Evolutionary conservation across 2,888 invertebrate species (phyloP).

Genomic region (Mimas tiliae): DNA sequence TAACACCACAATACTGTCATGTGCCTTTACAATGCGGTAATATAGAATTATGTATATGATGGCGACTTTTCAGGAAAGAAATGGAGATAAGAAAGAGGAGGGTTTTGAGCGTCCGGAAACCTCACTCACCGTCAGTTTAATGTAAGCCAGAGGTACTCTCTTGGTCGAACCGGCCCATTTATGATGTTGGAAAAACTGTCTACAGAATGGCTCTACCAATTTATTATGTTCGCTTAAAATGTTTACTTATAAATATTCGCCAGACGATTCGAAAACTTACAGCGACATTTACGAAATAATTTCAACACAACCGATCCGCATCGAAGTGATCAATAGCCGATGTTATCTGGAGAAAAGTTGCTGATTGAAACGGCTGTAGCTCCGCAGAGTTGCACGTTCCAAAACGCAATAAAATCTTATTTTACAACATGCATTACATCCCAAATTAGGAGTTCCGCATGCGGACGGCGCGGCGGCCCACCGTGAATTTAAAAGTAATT

Average conservation of each 20-base stretch:
- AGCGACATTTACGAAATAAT: neutral
- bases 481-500: conserved; percentile 76
- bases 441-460: conserved; percentile 55
- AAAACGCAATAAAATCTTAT: conserved; percentile 40
- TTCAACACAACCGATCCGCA: conserved; percentile 1
- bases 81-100: too few relatives aligned
- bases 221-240: too few relatives aligned
- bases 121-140: too few relatives aligned
- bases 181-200: too few relatives aligned
- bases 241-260: neutral
- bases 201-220: too few relatives aligned
- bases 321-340: conserved; percentile 10
- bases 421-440: conserved; percentile 47
- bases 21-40: too few relatives aligned
- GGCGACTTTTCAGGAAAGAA: too few relatives aligned
- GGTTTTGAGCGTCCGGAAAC: too few relatives aligned
- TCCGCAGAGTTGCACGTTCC: conserved; percentile 18
- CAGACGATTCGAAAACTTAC: neutral
- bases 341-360: conserved; percentile 10
- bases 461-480: conserved; percentile 51
- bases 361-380: neutral
- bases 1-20: too few relatives aligned
- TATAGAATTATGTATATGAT: too few relatives aligned
- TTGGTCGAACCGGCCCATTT: too few relatives aligned
- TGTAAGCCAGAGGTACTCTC: too few relatives aligned